Conservation (phyloP, 2,797 vertebrate species). For the Prionace glauca region DNA sequence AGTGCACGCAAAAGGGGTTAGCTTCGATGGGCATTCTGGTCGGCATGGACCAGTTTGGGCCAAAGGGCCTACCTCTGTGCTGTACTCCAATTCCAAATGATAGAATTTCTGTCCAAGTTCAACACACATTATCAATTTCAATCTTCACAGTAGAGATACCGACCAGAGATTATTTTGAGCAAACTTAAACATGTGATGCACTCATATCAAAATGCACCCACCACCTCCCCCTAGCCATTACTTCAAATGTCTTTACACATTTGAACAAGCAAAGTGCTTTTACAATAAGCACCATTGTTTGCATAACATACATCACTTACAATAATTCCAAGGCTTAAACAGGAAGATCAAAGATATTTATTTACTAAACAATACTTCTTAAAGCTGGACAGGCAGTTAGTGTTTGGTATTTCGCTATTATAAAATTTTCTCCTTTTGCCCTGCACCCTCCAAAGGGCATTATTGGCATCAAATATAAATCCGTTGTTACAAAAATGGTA, state of each 20-base stretch:
- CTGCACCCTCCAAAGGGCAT: neutral
- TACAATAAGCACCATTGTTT: neutral
- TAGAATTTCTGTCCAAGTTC: neutral
- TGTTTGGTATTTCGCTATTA: neutral
- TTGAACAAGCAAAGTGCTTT: neutral
- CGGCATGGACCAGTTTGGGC: too few relatives aligned
- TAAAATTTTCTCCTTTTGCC: neutral
- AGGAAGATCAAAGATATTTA: neutral
- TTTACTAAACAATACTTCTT: neutral
- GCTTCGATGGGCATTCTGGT: too few relatives aligned
- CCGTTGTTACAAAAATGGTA: neutral
- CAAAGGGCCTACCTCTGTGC: too few relatives aligned
- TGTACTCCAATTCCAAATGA: neutral
- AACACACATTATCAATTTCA: neutral
- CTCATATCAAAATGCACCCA: neutral
- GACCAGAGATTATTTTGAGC: neutral
- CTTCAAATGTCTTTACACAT: neutral
- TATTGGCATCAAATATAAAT: neutral
- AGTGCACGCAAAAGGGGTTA: too few relatives aligned
- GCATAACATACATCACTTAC: neutral
- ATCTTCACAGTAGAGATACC: neutral
- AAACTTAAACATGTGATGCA: neutral
- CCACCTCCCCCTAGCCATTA: neutral
- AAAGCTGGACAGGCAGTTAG: neutral
- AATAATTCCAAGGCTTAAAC: neutral